Conservation (phyloP, 1,140 invertebrate genomes). For the Prorops nasuta region DNA sequence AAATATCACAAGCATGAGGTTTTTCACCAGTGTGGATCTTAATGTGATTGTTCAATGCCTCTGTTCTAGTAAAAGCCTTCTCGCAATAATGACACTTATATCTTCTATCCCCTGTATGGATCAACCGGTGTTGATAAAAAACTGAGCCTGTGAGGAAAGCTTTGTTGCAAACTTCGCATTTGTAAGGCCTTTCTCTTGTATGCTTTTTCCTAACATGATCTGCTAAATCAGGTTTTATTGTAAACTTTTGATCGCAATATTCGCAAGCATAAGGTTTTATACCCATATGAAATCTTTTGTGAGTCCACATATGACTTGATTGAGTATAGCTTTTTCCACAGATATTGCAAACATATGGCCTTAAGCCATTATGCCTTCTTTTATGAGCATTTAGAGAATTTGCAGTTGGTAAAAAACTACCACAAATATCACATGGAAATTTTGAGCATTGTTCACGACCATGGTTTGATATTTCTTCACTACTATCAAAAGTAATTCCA, state of each 20-base stretch:
- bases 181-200: constrained; percentile 70
- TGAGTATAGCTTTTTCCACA: constrained; percentile 63
- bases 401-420: constrained; percentile 36
- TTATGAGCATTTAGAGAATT: constrained; percentile 48
- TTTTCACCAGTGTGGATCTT: constrained; percentile 71
- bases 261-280: constrained; percentile 63
- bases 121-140: constrained; percentile 71
- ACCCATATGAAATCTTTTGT: constrained; percentile 62
- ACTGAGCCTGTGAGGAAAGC: constrained; percentile 72
- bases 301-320: constrained; percentile 63
- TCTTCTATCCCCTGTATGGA: constrained; percentile 78
- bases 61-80: constrained; percentile 62
- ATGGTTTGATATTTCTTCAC: constrained; percentile 50
- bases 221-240: constrained; percentile 66
- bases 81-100: constrained; percentile 68
- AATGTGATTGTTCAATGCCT: constrained; percentile 63
- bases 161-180: constrained; percentile 70
- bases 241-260: constrained; percentile 64
- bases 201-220: constrained; percentile 67
- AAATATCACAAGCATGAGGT: constrained; percentile 67
- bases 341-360: constrained; percentile 61
- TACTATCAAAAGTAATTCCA: constrained; percentile 40
- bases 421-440: constrained; percentile 34
- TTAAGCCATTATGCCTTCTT: constrained; percentile 51
- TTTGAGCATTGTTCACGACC: constrained; percentile 36